A percentile compares a stretch with the other conserved stretches of the same genome.
Conservation (phyloP, 1,140 invertebrate genomes). For the Mya arenaria region DNA sequence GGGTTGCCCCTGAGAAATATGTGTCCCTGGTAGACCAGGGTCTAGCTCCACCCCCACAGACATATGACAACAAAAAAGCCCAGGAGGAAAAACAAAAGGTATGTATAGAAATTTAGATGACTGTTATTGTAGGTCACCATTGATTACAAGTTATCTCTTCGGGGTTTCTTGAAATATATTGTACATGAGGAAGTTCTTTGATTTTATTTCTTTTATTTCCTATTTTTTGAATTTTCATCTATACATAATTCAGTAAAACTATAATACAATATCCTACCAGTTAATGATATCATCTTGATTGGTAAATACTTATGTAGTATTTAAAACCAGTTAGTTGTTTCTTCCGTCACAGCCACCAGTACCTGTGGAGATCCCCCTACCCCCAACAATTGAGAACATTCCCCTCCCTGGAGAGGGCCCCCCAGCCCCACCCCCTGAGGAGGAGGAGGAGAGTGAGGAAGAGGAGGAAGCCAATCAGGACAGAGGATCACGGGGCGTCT, state of each 20-base stretch:
- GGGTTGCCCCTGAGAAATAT: constrained; percentile 77
- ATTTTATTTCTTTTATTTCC: too few species aligned
- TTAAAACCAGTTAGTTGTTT: neutral
- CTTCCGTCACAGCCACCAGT: neutral
- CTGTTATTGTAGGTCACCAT: too few species aligned
- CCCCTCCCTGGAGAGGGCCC: constrained; percentile 61
- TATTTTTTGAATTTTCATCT: too few species aligned
- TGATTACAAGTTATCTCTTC: too few species aligned
- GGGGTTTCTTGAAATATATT: too few species aligned
- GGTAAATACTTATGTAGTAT: too few species aligned
- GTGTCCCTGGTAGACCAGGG: constrained; percentile 75
- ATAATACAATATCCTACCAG: too few species aligned
- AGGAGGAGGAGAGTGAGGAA: constrained; percentile 30
- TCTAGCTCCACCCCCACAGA: constrained; percentile 41
- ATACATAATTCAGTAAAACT: too few species aligned
- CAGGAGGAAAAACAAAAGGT: too few species aligned
- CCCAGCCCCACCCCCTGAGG: constrained; percentile 9
- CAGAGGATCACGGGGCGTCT: constrained; percentile 39
- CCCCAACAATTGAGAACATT: constrained; percentile 62
- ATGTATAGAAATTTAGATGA: too few species aligned
- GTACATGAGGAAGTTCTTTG: too few species aligned
- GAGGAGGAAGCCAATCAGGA: constrained; percentile 49
- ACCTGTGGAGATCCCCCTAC: constrained; percentile 48
- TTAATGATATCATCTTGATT: too few species aligned
- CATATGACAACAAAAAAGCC: neutral